These are phyloP conservation scores for Acanthiza pusilla DNA, from an alignment of 2,797 vertebrate species.

Conservation along the genomic window DNA sequence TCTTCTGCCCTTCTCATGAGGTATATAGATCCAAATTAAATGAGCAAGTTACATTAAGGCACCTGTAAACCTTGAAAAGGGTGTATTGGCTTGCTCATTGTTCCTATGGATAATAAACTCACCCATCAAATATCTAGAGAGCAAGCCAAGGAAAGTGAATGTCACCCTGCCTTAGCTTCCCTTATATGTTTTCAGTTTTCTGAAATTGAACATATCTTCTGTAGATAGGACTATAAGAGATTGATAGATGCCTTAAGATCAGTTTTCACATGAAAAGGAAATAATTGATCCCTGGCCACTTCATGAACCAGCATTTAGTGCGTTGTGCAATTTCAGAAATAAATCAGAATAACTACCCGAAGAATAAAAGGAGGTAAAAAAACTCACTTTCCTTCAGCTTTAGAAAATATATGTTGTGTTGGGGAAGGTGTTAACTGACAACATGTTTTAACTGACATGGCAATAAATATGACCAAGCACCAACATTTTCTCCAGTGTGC, in stretches of 20 bases:
- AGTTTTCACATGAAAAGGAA: neutral
- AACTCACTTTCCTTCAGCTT: neutral
- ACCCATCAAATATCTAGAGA: neutral
- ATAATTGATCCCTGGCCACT: slow-evolving; percentile 28
- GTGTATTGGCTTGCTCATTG: slow-evolving; percentile 6
- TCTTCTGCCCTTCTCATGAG: slow-evolving; percentile 34
- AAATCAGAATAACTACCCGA: slow-evolving; percentile 20
- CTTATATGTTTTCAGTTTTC: neutral
- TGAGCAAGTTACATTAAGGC: slow-evolving; percentile 10
- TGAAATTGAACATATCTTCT: neutral
- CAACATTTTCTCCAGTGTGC: neutral
- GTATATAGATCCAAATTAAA: slow-evolving; percentile 50
- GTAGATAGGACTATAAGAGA: neutral
- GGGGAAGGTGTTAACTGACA: slow-evolving; percentile 43
- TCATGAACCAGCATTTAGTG: neutral
- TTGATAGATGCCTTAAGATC: neutral
- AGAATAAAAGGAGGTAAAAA: slow-evolving; percentile 14
- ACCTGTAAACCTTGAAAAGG: slow-evolving; percentile 34
- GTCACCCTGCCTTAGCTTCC: neutral
- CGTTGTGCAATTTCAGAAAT: neutral
- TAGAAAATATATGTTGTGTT: slow-evolving; percentile 24
- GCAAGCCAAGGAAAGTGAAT: neutral
- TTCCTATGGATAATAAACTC: neutral
- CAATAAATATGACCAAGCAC: slow-evolving; percentile 41
- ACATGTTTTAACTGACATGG: slow-evolving; percentile 29